Percentiles rank a stretch among this genome's conserved stretches.
Evolutionary conservation across 2,888 invertebrate genomes (phyloP).

Genomic region (Nomada ferruginata): DNA sequence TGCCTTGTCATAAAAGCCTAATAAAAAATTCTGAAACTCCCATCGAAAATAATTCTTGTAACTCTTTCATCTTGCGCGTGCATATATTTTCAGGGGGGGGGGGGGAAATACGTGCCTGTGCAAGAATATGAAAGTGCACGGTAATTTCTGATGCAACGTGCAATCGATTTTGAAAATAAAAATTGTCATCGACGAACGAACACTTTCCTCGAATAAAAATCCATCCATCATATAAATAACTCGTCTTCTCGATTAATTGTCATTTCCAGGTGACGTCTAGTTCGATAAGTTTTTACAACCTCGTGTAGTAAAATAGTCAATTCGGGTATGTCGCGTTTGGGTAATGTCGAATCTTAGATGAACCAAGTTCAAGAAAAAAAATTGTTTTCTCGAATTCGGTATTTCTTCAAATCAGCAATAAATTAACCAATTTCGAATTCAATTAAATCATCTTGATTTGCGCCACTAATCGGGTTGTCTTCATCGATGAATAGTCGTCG

Average conservation of each 20-base stretch:
- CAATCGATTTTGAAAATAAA: neutral
- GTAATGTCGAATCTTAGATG: conserved; percentile 8
- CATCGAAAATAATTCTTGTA: too few species aligned
- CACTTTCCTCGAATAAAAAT: neutral
- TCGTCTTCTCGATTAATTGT: neutral
- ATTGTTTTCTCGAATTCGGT: neutral
- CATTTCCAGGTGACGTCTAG: neutral
- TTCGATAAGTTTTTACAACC: neutral
- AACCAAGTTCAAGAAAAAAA: too few species aligned
- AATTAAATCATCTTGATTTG: conserved; percentile 1
- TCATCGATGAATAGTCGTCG: neutral
- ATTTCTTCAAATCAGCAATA: neutral
- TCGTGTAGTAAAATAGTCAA: too few species aligned
- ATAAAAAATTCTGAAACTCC: neutral
- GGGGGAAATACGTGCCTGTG: neutral
- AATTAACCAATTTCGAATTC: too few species aligned
- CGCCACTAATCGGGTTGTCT: neutral
- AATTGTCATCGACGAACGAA: conserved; percentile 3
- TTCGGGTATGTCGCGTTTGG: neutral
- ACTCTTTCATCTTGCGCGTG: neutral
- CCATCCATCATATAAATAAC: neutral
- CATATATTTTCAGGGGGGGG: conserved; percentile 25
- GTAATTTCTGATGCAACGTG: too few species aligned
- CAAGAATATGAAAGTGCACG: neutral
- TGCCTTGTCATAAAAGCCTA: too few species aligned